Base-by-base conservation (phyloP, 2,888 invertebrate genomes). In the Chalcosyrphus nemorum region DNA sequence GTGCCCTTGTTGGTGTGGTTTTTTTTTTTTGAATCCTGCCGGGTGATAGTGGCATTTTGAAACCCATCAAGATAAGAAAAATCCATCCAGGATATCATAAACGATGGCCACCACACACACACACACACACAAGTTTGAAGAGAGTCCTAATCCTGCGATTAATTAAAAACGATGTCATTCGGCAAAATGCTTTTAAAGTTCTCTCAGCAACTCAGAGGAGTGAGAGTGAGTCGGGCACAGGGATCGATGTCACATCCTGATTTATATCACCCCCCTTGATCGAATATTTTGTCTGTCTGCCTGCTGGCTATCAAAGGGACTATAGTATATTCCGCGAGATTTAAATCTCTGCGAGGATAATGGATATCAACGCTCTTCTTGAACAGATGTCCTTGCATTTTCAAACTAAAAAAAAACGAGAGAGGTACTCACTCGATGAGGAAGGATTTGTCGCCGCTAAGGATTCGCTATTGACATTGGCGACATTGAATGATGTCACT, bases 321-420 rank as follows among this genome's bases (percentile, higher is more conserved):
- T 71, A 71, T 70, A 63, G 38, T 57, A 45, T 81, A 45, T 81
- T 61, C 50, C 70, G 66, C 56, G 72, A 68, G 74, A 78, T 78
- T 78, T 68, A 78, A 84, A 74, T 84, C 81, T 77, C 70, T 63
- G 66, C 63, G 74, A 84, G 78, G 70, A 84, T 84, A 84, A 80
- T 80, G 41, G 84, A 80, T 84, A 70, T 80, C 70, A 17, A 9
- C 3, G 15, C 88, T 89, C 90, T 90, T 87, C 90, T 90, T 87
- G 89, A 90, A 90, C 91, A 90, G 90, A 91, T 90, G 91, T 90
- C 88, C 88, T 88, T 88, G 88, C 87, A 90, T 90, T 90, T 89
- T 86, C 89, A 90, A 90, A 90, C 88, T 21, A 21, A 61, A 70
- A 59, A 57, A n/a, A 35, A 50, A 6, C 17, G 24, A 50, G 47